Evolutionary conservation across 2,113 vertebrate genomes (phyloP).

Genomic region (Dromaius novaehollandiae): DNA sequence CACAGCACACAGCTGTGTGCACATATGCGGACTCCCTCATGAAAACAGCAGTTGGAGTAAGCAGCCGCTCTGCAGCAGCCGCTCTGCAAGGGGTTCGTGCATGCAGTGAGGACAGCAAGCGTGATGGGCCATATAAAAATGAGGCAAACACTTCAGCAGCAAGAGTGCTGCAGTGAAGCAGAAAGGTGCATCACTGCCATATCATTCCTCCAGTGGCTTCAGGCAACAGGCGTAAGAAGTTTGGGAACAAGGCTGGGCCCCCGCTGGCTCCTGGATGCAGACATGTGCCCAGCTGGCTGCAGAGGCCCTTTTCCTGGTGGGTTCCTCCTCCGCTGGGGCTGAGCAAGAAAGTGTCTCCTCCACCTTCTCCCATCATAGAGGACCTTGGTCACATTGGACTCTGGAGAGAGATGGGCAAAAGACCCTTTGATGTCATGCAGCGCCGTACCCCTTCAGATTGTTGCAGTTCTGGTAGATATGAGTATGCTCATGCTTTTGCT

Average conservation of each 20-base stretch:
- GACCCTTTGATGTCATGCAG: neutral
- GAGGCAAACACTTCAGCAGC: neutral
- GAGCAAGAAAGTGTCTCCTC: neutral
- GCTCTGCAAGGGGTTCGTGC: neutral
- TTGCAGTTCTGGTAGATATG: neutral
- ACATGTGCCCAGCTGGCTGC: neutral
- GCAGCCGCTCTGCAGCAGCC: neutral
- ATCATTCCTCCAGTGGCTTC: neutral
- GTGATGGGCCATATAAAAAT: neutral
- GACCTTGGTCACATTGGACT: accelerated
- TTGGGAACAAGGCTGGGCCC: neutral
- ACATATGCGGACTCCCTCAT: neutral
- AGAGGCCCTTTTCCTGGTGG: neutral
- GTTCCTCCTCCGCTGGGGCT: neutral
- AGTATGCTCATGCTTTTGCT: neutral
- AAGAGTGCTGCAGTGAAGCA: neutral
- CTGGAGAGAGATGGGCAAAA: neutral
- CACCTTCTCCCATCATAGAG: neutral
- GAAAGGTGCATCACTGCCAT: neutral
- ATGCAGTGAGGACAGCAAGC: accelerated
- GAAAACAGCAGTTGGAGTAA: neutral
- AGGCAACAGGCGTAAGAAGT: accelerated
- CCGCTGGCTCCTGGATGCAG: neutral
- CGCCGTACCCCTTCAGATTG: neutral
- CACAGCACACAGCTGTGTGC: accelerated